phyloP scores from a whole-genome alignment of 2,797 vertebrate species.

The Synaphobranchus kaupii region DNA sequence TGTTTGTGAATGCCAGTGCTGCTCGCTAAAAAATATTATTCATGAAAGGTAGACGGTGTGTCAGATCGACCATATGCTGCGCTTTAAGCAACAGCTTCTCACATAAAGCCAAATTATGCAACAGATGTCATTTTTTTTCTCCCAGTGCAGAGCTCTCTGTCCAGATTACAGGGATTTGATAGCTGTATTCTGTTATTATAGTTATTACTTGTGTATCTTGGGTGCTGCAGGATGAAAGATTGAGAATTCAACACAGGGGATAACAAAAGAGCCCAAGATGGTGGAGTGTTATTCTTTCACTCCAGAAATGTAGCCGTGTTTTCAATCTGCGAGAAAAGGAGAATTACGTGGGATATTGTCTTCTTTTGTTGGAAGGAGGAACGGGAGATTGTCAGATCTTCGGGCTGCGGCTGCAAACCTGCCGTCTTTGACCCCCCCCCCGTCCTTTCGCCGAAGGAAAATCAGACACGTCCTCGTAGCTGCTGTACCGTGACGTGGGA shows the following conservation, averaged over 20 bases:
- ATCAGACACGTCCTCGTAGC: not conserved
- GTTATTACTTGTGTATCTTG: not conserved
- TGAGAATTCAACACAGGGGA: not conserved
- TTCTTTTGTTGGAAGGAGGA: not conserved
- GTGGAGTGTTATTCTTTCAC: not conserved
- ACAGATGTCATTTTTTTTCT: constrained; percentile 23
- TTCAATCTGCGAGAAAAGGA: not conserved
- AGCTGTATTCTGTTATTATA: not conserved
- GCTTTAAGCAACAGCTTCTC: not conserved
- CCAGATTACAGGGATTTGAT: not conserved
- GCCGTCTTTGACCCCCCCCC: not conserved
- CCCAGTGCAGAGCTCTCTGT: not conserved
- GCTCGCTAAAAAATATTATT: not conserved
- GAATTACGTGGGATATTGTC: not conserved
- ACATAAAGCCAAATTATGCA: constrained; percentile 25
- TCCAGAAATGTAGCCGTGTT: not conserved
- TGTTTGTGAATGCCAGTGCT: not conserved
- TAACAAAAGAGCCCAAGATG: not conserved
- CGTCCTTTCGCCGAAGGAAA: not conserved
- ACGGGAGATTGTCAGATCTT: constrained; percentile 15
- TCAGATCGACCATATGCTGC: constrained; percentile 16
- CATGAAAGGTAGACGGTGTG: not conserved
- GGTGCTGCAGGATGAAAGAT: not conserved
- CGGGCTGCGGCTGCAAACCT: not conserved
- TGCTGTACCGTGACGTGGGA: not conserved